phyloP scores from a whole-genome alignment of 2,888 invertebrate genomes.

The Scaeva pyrastri region DNA sequence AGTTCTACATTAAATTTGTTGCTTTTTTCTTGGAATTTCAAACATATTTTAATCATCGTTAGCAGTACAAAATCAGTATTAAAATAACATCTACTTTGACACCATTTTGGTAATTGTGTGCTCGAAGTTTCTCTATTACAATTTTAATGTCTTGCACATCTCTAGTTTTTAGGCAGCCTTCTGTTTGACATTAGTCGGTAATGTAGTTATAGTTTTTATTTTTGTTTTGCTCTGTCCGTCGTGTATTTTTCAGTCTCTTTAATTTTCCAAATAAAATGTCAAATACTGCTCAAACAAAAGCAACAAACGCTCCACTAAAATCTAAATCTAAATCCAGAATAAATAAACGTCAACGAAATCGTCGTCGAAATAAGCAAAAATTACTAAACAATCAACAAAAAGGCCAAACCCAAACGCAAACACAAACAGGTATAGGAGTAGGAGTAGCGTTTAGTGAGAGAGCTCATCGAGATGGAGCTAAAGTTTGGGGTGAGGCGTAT shows the following conservation, averaged over 20 bases:
- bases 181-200: slow-evolving; percentile 47
- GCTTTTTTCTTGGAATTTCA: too few relatives aligned
- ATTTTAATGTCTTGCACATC: slow-evolving; percentile 9
- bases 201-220: background rate
- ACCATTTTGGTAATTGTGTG: too few relatives aligned
- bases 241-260: background rate
- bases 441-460: background rate
- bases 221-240: background rate
- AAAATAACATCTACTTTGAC: too few relatives aligned
- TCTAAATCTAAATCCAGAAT: slow-evolving; percentile 41
- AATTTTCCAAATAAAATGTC: slow-evolving; percentile 38
- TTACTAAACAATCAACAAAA: slow-evolving; percentile 36
- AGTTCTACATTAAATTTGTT: too few relatives aligned
- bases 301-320: slow-evolving; percentile 25
- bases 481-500: slow-evolving; percentile 62
- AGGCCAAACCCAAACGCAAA: background rate
- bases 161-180: background rate
- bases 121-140: slow-evolving; percentile 34
- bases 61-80: too few relatives aligned
- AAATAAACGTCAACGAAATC: slow-evolving; percentile 49
- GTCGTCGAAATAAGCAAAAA: slow-evolving; percentile 52
- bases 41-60: too few relatives aligned
- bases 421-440: too few relatives aligned
- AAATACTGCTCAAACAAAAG: slow-evolving; percentile 8
- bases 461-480: slow-evolving; percentile 23